These are phyloP conservation scores for Augochlorella aurata DNA, from an alignment of 2,888 invertebrate species.

Conservation along the genomic window DNA sequence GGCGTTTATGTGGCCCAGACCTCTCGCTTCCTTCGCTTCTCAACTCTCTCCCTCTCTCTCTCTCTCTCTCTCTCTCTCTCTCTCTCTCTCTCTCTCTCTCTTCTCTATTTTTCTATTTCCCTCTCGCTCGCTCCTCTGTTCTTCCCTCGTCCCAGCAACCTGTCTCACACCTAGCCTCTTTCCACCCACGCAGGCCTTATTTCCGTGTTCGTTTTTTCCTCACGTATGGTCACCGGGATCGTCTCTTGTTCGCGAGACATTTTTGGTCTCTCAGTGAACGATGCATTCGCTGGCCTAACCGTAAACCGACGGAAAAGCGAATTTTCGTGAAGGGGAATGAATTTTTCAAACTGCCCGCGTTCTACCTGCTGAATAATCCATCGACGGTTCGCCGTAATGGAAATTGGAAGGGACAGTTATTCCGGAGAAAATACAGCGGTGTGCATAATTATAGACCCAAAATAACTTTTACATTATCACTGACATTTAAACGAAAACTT, in stretches of 20 bases:
- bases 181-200: slow-evolving; percentile 17
- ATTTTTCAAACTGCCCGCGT: not conserved
- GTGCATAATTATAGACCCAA: no score
- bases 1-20: slow-evolving; percentile 60
- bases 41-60: slow-evolving; percentile 20
- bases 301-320: not conserved
- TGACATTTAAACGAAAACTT: no score
- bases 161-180: slow-evolving; percentile 1
- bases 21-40: slow-evolving; percentile 39
- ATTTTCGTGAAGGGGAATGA: not conserved
- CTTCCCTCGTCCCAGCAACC: slow-evolving; percentile 22
- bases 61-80: not conserved
- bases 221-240: not conserved
- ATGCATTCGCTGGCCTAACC: not conserved
- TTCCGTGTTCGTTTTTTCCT: slow-evolving; percentile 13
- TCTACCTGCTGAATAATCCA: not conserved
- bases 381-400: not conserved
- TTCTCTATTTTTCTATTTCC: no score
- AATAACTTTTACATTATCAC: no score
- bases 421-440: no score
- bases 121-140: not conserved
- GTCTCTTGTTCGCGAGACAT: not conserved
- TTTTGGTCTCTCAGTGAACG: not conserved
- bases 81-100: not conserved
- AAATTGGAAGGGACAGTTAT: not conserved